Conservation (phyloP, 2,113 vertebrate genomes). For the Oenanthe melanoleuca region DNA sequence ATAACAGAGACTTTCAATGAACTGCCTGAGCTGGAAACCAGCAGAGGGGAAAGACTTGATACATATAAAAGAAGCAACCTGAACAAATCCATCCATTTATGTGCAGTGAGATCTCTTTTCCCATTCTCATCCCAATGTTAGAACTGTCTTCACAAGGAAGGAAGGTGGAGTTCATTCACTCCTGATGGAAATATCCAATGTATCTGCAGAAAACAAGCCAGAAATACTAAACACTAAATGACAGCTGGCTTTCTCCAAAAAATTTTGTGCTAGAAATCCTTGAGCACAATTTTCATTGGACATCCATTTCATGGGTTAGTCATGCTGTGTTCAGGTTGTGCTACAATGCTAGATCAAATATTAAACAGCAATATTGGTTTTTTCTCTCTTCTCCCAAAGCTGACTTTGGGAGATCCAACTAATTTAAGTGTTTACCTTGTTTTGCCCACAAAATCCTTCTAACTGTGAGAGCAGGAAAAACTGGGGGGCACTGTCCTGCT, state of each 20-base stretch:
- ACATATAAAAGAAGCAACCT: neutral
- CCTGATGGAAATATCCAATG: neutral
- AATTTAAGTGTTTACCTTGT: neutral
- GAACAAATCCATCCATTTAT: neutral
- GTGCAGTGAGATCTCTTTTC: neutral
- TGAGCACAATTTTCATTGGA: neutral
- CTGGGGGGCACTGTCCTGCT: neutral
- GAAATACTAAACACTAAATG: neutral
- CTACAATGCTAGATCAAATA: neutral
- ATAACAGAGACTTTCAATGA: constrained; percentile 11
- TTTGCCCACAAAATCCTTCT: neutral
- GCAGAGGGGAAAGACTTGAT: neutral
- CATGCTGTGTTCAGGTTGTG: neutral
- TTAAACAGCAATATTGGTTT: neutral
- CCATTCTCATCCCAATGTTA: neutral
- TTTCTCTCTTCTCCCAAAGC: neutral
- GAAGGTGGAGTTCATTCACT: neutral
- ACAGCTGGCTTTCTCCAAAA: neutral
- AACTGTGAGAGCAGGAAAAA: neutral
- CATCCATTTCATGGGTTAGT: neutral
- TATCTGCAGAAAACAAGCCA: neutral
- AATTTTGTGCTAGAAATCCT: neutral
- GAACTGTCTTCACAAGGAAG: neutral
- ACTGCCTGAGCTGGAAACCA: neutral
- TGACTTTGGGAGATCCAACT: neutral